Conservation (phyloP, 2,113 vertebrate species). For the Antennarius striatus region DNA sequence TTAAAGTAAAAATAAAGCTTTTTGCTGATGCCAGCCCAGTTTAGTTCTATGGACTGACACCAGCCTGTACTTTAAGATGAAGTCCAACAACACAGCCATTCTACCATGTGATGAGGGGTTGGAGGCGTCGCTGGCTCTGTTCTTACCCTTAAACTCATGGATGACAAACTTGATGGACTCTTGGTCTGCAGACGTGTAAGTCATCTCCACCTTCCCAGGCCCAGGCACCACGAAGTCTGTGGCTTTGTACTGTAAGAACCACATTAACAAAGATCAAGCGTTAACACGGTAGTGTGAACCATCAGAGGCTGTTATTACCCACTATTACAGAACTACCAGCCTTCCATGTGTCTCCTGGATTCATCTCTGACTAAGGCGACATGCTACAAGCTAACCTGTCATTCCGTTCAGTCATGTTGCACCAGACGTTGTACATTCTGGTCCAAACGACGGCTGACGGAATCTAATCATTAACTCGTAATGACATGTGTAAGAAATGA, state of each 20-base stretch:
- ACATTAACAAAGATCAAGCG: not conserved
- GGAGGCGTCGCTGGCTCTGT: not conserved
- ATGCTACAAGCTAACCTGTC: not conserved
- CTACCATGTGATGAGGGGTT: not conserved
- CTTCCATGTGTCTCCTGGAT: conserved; percentile 10
- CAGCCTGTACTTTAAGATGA: no score
- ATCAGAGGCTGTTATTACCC: not conserved
- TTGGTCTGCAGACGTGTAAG: conserved; percentile 85
- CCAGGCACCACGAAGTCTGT: conserved; percentile 97
- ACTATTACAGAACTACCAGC: conserved; percentile 17
- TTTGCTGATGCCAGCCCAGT: no score
- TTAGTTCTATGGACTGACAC: no score
- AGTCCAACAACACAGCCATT: no score
- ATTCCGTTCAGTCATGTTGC: not conserved
- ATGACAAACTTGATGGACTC: conserved; percentile 85
- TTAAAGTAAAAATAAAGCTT: no score
- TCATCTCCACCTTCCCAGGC: conserved; percentile 94
- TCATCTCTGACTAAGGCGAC: conserved; percentile 33
- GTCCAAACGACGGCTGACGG: no score
- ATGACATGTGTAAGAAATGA: no score
- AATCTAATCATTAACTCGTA: no score
- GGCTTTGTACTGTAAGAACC: conserved; percentile 88
- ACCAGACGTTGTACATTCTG: not conserved
- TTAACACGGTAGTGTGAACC: not conserved
- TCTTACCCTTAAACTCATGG: conserved; percentile 90